phyloP scores from a whole-genome alignment of 1,140 invertebrate species.

The Nautilus pompilius region DNA sequence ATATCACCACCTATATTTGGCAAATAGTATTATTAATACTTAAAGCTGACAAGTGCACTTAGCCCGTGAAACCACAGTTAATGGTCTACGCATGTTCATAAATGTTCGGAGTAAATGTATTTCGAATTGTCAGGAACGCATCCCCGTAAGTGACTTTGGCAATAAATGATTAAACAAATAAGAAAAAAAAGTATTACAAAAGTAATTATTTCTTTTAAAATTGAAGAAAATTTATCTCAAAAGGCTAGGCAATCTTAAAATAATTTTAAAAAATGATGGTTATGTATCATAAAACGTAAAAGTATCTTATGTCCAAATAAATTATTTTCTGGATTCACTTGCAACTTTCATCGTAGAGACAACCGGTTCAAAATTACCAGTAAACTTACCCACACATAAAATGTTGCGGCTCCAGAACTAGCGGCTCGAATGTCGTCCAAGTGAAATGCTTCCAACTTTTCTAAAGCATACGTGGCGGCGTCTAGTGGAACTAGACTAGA shows the following conservation, averaged over 20 bases:
- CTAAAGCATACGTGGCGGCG: slow-evolving; percentile 26
- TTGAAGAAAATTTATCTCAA: slow-evolving; percentile 7
- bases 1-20: too few relatives aligned
- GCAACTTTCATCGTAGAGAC: too few relatives aligned
- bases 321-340: background rate
- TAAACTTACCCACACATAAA: slow-evolving; percentile 48
- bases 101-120: too few relatives aligned
- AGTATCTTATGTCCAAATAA: too few relatives aligned
- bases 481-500: slow-evolving; percentile 31
- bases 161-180: too few relatives aligned
- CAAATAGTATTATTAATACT: too few relatives aligned
- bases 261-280: background rate
- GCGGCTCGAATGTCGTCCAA: slow-evolving; percentile 37
- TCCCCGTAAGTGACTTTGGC: too few relatives aligned
- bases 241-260: background rate
- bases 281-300: background rate
- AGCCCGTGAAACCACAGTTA: too few relatives aligned
- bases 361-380: background rate
- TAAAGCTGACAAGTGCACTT: too few relatives aligned
- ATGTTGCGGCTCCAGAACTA: slow-evolving; percentile 47
- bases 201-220: slow-evolving; percentile 8
- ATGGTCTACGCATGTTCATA: too few relatives aligned
- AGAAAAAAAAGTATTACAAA: too few relatives aligned
- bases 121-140: too few relatives aligned
- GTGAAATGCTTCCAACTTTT: slow-evolving; percentile 27